A percentile compares a stretch with the other conserved stretches of the same genome.
phyloP scores from a whole-genome alignment of 2,113 vertebrate species.

The Osmerus eperlanus region DNA sequence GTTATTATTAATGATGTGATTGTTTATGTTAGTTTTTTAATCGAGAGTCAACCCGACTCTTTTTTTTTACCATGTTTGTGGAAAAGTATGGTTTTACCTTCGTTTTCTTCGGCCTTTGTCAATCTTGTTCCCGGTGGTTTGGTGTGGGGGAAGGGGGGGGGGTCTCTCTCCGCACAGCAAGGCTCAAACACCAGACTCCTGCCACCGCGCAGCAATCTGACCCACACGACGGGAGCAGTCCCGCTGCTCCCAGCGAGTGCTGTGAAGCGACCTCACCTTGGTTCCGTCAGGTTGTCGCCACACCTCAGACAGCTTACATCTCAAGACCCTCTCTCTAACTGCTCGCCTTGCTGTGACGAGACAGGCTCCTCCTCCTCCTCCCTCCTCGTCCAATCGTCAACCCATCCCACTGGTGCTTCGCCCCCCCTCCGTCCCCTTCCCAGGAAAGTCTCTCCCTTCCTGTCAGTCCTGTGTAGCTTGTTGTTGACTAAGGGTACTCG shows the following conservation, averaged over 20 bases:
- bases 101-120: constrained; percentile 37
- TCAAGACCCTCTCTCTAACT: constrained; percentile 1
- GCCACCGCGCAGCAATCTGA: too few species aligned
- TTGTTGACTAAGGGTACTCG: constrained; percentile 62
- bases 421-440: constrained; percentile 40
- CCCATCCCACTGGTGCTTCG: constrained; percentile 60
- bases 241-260: neutral
- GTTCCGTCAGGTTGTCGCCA: neutral
- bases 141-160: constrained; percentile 40
- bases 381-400: constrained; percentile 9
- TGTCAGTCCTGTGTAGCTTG: constrained; percentile 51
- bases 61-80: constrained; percentile 59
- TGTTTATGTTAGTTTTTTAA: constrained; percentile 57
- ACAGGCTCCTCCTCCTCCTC: constrained; percentile 33
- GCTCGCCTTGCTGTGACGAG: constrained; percentile 27
- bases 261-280: neutral
- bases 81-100: constrained; percentile 48
- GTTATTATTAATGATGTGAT: constrained; percentile 74
- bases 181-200: neutral
- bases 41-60: constrained; percentile 47
- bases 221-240: neutral
- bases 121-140: constrained; percentile 51
- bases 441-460: constrained; percentile 44
- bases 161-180: constrained; percentile 25
- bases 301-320: neutral